Base-by-base conservation (phyloP, 2,888 invertebrate genomes). In the Girardia tigrina region DNA sequence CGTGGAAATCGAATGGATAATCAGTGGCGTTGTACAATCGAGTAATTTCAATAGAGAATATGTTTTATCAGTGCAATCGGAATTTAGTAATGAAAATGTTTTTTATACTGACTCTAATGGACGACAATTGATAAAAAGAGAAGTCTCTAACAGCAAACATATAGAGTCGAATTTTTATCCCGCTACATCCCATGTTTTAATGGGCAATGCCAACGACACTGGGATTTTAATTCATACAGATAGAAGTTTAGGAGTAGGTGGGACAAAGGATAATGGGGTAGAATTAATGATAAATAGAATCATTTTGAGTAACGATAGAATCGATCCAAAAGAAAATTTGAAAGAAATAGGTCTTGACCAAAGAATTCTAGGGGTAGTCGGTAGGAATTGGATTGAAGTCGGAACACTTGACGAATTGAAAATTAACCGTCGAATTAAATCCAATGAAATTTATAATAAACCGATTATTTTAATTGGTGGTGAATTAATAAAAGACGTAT, bases 101-200 rank as follows among this genome's bases (percentile, higher is more conserved):
- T 95, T 95, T 82, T 92, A 89, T 81, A 97, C 95, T 0, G 97
- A 98, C 82, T 90, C 92, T 0, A 98, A 95, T 83, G 95, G 94
- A 0, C 86, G 95, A 16, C 91, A 94, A 83, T 88, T 90, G 83
- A 80, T 94, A 27, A 88, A 89, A 80, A 86, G 94, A 28, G 16
- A 8, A 12, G 26, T 20, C 8, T 14, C 8, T 12, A 70, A n/a
- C 6, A 70, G n/a, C 23, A 8, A 36, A 36, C 16, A 8, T 12
- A 36, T 36, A 36, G 36, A 36, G 16, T 36, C 36, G 16, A 36
- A 36, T 36, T 36, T 36, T 36, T 36, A 36, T 36, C 36, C 36
- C 8, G 16, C 16, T 16, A 36, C 36, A 36, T 36, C 36, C 16
- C 36, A 36, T 36, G 36, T 36, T 12, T 36, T 36, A 16, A 12